These are phyloP conservation scores for Andrena haemorrhoa DNA, from an alignment of 2,888 invertebrate species.

Conservation along the genomic window DNA sequence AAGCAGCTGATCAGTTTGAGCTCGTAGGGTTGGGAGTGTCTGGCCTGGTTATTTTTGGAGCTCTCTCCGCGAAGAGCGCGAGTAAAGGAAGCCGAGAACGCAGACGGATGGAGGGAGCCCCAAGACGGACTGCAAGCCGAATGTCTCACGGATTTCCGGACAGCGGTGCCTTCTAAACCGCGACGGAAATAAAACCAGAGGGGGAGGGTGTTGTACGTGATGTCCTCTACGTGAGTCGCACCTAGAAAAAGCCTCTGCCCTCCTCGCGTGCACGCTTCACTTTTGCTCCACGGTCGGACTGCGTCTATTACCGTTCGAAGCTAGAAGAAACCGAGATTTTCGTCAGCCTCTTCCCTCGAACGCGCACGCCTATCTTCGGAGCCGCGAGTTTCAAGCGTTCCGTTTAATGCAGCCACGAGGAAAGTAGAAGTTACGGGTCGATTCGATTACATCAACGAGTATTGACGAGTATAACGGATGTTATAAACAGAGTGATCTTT, in stretches of 20 bases:
- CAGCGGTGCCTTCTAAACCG: slow-evolving; percentile 46
- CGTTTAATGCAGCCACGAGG: neutral
- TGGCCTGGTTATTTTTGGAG: slow-evolving; percentile 65
- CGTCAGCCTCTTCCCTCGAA: slow-evolving; percentile 1
- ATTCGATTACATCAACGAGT: neutral
- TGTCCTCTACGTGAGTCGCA: slow-evolving; percentile 57
- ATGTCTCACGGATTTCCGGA: slow-evolving; percentile 70
- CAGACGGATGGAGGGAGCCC: slow-evolving; percentile 27
- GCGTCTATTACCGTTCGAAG: slow-evolving; percentile 43
- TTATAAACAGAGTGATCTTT: slow-evolving; percentile 13
- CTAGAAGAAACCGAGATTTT: neutral
- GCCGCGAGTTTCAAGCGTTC: too few relatives aligned
- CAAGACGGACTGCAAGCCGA: slow-evolving; percentile 51
- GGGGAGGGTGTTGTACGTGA: slow-evolving; percentile 43
- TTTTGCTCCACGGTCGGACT: neutral
- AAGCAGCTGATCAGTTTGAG: slow-evolving; percentile 63
- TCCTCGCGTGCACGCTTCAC: neutral
- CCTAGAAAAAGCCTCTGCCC: slow-evolving; percentile 38
- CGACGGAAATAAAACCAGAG: slow-evolving; percentile 66
- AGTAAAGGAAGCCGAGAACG: slow-evolving; percentile 38
- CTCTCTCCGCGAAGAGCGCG: slow-evolving; percentile 24
- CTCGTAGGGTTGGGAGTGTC: slow-evolving; percentile 50
- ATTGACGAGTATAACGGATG: neutral
- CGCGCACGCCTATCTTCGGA: slow-evolving; percentile 2
- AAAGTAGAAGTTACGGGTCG: neutral